Percentiles rank a stretch among this genome's conserved stretches.
Conservation (phyloP, 2,888 invertebrate genomes). For the Leptopilina myrica region DNA sequence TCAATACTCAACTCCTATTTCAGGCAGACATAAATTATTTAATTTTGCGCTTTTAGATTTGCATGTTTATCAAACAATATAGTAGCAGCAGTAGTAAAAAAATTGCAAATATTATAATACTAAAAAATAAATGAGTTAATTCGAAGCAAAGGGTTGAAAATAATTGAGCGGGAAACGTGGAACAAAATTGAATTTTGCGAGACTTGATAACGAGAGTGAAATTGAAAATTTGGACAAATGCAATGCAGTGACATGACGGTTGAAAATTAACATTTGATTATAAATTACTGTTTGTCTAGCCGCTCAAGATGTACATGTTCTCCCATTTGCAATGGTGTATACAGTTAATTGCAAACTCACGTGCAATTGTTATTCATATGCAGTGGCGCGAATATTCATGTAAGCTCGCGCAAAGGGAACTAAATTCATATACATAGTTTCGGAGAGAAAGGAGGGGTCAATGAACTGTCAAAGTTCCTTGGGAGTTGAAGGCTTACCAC, state of each 20-base stretch:
- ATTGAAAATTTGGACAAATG: neutral
- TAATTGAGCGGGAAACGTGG: too few species aligned
- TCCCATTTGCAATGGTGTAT: neutral
- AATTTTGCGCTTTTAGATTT: too few species aligned
- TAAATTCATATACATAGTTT: constrained; percentile 27
- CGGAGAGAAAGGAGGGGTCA: constrained; percentile 41
- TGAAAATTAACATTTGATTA: neutral
- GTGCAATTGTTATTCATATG: constrained; percentile 30
- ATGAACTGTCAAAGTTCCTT: constrained; percentile 54
- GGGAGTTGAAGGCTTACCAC: constrained; percentile 46
- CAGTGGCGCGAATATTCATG: neutral
- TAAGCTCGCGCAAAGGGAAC: constrained; percentile 13
- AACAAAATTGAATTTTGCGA: too few species aligned
- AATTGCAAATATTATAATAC: too few species aligned
- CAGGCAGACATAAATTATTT: too few species aligned
- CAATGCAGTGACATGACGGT: neutral
- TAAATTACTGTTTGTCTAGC: constrained; percentile 3
- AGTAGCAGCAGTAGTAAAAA: too few species aligned
- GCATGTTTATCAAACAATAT: too few species aligned
- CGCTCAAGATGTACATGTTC: constrained; percentile 1
- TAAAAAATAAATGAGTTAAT: too few species aligned
- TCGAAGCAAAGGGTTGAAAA: too few species aligned
- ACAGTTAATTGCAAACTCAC: constrained; percentile 33
- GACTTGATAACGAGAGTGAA: too few species aligned
- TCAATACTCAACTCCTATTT: too few species aligned